A percentile compares a stretch with the other conserved stretches of the same genome.
Evolutionary conservation across 2,797 vertebrate genomes (phyloP).

Genomic region (Petrocephalus sullivani): DNA sequence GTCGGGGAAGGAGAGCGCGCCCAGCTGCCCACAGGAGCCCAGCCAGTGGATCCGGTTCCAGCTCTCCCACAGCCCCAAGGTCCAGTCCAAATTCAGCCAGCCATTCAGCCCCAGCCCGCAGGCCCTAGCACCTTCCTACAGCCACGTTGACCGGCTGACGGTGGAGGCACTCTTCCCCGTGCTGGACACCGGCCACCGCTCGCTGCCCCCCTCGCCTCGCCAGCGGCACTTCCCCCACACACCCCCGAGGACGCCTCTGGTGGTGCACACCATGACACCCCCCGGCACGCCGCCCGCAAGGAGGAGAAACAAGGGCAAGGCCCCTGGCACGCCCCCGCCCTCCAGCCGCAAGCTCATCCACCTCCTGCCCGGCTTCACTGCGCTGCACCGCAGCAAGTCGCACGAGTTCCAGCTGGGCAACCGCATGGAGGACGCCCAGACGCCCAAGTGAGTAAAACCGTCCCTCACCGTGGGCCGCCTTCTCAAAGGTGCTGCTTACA

Average conservation of each 20-base stretch:
- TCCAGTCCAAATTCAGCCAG: constrained; percentile 78
- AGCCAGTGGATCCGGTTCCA: constrained; percentile 81
- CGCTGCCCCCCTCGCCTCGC: constrained; percentile 85
- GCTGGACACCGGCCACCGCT: constrained; percentile 77
- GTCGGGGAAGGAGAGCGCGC: constrained; percentile 85
- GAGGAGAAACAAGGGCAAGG: constrained; percentile 85
- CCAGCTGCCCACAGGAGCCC: constrained; percentile 69
- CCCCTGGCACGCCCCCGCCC: constrained; percentile 86
- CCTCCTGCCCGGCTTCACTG: constrained; percentile 87
- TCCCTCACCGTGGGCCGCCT: not conserved
- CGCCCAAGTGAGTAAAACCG: constrained; percentile 80
- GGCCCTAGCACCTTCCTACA: constrained; percentile 58
- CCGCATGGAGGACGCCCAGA: constrained; percentile 81
- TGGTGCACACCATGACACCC: constrained; percentile 81
- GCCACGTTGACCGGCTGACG: constrained; percentile 75
- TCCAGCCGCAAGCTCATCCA: constrained; percentile 91
- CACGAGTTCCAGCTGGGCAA: constrained; percentile 97
- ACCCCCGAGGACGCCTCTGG: constrained; percentile 83
- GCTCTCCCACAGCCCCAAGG: constrained; percentile 81
- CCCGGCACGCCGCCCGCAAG: constrained; percentile 81
- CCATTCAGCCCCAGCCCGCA: constrained; percentile 74
- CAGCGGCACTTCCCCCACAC: constrained; percentile 84
- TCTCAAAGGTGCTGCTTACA: not conserved
- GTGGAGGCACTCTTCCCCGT: constrained; percentile 64
- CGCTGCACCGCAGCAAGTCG: constrained; percentile 93